Evolutionary conservation across 2,888 invertebrate species (phyloP).

Genomic region (Clistopyga incitator): DNA sequence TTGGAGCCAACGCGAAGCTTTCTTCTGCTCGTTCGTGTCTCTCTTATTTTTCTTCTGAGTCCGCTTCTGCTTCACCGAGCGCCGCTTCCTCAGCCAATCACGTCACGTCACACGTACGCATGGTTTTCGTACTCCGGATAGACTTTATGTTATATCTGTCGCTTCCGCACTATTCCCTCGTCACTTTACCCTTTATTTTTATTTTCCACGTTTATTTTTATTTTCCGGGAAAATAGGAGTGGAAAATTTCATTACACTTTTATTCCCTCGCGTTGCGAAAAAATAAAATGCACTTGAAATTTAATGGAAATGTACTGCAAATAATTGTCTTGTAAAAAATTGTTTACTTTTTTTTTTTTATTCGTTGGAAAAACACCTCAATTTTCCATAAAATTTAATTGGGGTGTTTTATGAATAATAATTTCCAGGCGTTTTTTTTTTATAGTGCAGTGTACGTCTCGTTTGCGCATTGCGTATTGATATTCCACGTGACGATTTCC

Average conservation of each 20-base stretch:
- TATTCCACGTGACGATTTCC: constrained; percentile 28
- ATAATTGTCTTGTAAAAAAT: too few species aligned
- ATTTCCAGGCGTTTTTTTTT: too few species aligned
- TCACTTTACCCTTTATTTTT: background rate
- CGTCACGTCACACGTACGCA: constrained; percentile 36
- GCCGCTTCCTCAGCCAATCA: constrained; percentile 48
- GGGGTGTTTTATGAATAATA: too few species aligned
- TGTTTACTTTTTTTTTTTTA: too few species aligned
- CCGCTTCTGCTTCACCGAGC: constrained; percentile 29
- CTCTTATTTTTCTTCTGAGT: constrained; percentile 45
- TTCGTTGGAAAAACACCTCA: too few species aligned
- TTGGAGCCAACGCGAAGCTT: constrained; percentile 75
- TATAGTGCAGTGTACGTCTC: constrained; percentile 12
- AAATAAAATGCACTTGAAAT: too few species aligned
- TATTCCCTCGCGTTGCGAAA: too few species aligned
- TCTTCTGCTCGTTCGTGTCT: constrained; percentile 51
- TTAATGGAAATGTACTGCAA: too few species aligned
- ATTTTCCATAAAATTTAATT: too few species aligned
- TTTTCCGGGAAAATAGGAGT: too few species aligned
- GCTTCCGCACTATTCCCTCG: background rate
- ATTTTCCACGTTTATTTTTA: background rate
- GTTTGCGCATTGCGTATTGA: constrained; percentile 26
- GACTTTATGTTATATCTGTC: background rate
- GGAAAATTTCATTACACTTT: too few species aligned
- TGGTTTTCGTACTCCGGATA: constrained; percentile 3